These are phyloP conservation scores for Caenorhabditis remanei DNA, from an alignment of 1,140 invertebrate genomes.

Conservation along the genomic window DNA sequence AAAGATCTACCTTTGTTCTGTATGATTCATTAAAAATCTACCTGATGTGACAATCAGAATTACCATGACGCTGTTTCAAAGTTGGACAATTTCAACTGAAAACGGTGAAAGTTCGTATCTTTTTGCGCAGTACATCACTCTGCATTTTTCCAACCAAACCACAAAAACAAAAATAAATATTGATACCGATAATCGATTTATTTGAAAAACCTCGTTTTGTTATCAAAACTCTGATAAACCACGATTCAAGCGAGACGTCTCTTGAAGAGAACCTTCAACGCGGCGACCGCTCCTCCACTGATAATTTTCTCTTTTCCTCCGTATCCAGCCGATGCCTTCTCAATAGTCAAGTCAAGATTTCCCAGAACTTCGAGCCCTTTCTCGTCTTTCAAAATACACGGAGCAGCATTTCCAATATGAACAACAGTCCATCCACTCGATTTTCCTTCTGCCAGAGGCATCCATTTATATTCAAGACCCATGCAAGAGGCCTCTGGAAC, in stretches of 20 bases:
- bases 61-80: too few relatives aligned
- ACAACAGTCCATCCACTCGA: constrained; percentile 63
- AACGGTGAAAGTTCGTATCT: too few relatives aligned
- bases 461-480: constrained; percentile 64
- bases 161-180: too few relatives aligned
- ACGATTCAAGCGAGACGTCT: constrained; percentile 20
- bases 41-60: too few relatives aligned
- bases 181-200: too few relatives aligned
- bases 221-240: too few relatives aligned
- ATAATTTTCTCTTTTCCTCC: constrained; percentile 64
- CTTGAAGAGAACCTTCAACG: constrained; percentile 58
- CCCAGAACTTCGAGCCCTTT: constrained; percentile 58
- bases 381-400: constrained; percentile 57
- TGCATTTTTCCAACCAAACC: too few relatives aligned
- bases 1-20: too few relatives aligned
- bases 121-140: too few relatives aligned
- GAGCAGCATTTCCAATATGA: constrained; percentile 61
- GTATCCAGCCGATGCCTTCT: constrained; percentile 63
- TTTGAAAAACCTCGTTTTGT: too few relatives aligned
- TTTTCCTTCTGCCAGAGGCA: constrained; percentile 57
- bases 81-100: too few relatives aligned
- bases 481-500: constrained; percentile 50
- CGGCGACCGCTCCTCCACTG: constrained; percentile 29
- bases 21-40: too few relatives aligned
- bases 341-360: constrained; percentile 55